Evolutionary conservation across 2,888 invertebrate species (phyloP).

Genomic region (Orchesella flavescens): DNA sequence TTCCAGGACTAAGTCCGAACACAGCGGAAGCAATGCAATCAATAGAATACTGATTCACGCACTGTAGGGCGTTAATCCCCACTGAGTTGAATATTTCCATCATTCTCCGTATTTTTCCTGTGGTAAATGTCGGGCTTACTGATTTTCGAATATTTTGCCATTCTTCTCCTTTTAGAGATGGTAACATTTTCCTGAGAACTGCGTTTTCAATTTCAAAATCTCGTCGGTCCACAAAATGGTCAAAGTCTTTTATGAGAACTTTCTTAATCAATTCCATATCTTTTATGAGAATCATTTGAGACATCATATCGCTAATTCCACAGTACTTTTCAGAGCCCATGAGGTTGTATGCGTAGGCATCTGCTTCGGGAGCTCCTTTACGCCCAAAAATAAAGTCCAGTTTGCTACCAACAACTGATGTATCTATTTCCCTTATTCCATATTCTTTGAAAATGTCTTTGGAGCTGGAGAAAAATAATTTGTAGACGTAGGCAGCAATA

Average conservation of each 20-base stretch:
- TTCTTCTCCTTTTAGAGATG: conserved; percentile 30
- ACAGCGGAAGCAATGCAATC: conserved; percentile 74
- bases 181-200: conserved; percentile 14
- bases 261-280: conserved; percentile 53
- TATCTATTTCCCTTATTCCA: conserved; percentile 25
- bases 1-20: conserved; percentile 75
- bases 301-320: conserved; percentile 4
- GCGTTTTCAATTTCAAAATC: neutral
- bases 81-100: conserved; percentile 28
- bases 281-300: conserved; percentile 18
- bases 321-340: conserved; percentile 24
- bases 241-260: conserved; percentile 62
- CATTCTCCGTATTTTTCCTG: conserved; percentile 59
- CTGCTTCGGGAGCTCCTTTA: neutral
- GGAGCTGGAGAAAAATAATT: neutral
- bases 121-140: conserved; percentile 56
- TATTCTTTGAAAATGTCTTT: conserved; percentile 13
- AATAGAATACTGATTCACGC: conserved; percentile 56
- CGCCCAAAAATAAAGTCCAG: conserved; percentile 16
- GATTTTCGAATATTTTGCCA: conserved; percentile 53
- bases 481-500: no score
- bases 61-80: neutral
- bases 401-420: neutral
- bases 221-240: conserved; percentile 40
- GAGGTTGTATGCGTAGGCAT: conserved; percentile 19